Percentiles rank a stretch among this genome's conserved stretches.
Conservation (phyloP, 2,888 invertebrate genomes). For the Vandiemenella viatica region DNA sequence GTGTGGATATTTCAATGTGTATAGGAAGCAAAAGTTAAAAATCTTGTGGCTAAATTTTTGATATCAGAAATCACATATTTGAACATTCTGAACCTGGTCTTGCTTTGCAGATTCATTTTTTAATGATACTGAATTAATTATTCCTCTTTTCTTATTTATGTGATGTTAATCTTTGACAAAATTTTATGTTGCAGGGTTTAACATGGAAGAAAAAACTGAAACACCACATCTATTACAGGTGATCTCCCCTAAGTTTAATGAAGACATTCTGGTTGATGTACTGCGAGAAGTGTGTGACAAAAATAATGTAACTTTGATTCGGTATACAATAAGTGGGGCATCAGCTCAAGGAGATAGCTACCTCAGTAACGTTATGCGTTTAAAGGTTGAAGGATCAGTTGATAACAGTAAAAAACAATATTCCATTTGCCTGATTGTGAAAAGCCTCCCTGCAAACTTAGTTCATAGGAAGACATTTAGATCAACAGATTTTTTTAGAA, state of each 20-base stretch:
- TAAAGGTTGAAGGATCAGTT: background rate
- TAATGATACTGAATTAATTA: too few species aligned
- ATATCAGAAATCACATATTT: too few species aligned
- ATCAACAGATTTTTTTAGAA: background rate
- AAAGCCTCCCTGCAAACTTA: background rate
- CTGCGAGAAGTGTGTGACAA: background rate
- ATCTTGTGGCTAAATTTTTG: too few species aligned
- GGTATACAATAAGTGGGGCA: background rate
- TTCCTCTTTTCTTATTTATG: too few species aligned
- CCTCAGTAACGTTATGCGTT: background rate
- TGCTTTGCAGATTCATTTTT: too few species aligned
- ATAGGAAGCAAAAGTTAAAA: too few species aligned
- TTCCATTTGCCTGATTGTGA: background rate
- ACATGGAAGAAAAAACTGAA: too few species aligned
- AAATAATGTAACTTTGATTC: background rate
- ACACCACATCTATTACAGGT: too few species aligned
- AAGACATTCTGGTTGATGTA: background rate
- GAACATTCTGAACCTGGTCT: too few species aligned
- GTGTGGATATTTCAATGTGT: too few species aligned
- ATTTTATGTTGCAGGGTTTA: too few species aligned
- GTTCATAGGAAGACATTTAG: background rate
- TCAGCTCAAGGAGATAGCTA: background rate
- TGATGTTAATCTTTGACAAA: too few species aligned
- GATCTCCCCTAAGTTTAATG: background rate
- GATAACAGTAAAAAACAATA: background rate